Evolutionary conservation across 2,113 vertebrate species (phyloP).

Genomic region (Mohoua ochrocephala): DNA sequence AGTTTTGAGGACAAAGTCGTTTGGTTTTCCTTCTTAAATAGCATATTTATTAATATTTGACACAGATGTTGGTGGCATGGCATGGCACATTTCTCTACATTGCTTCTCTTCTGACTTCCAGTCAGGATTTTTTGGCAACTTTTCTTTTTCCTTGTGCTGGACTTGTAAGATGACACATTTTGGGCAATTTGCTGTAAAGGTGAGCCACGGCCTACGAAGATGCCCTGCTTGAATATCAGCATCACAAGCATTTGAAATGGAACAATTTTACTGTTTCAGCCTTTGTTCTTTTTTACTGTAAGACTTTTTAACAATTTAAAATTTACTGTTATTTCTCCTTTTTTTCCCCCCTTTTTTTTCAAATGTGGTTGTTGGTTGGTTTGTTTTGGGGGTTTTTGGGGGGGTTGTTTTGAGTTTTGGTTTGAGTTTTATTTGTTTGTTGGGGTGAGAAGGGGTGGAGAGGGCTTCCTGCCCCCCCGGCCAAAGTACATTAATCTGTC

Average conservation of each 20-base stretch:
- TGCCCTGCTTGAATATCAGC: neutral
- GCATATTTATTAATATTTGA: neutral
- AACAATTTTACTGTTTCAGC: neutral
- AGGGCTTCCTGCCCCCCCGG: fast-evolving
- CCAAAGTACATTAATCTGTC: neutral
- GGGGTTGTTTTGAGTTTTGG: neutral
- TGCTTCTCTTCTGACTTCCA: neutral
- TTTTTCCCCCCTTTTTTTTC: neutral
- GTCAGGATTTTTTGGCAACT: neutral
- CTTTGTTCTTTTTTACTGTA: neutral
- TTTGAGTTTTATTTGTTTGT: neutral
- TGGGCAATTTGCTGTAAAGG: neutral
- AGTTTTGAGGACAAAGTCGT: neutral
- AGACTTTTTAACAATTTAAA: neutral
- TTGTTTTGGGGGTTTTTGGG: fast-evolving
- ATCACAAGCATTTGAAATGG: neutral
- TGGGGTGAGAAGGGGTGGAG: neutral
- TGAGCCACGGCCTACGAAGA: neutral
- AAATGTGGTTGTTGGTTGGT: neutral
- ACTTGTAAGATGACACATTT: neutral
- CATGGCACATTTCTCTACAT: neutral
- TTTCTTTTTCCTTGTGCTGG: neutral
- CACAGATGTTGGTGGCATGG: neutral
- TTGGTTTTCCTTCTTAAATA: neutral
- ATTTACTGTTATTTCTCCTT: neutral